These are phyloP conservation scores for Rotaria magnacalcarata DNA, from an alignment of 2,888 invertebrate genomes.

Conservation along the genomic window DNA sequence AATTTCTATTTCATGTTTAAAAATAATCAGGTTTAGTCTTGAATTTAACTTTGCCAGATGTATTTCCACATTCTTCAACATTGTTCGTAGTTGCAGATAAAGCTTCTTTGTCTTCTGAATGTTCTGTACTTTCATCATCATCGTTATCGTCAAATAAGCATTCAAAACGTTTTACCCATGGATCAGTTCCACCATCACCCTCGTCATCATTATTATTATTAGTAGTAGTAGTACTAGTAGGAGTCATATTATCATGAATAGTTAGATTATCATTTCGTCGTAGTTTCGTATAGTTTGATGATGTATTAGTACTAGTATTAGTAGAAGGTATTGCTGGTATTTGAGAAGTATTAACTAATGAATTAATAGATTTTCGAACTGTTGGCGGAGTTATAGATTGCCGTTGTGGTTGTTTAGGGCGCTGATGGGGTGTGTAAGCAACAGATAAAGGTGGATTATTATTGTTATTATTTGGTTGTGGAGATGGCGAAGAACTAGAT, in stretches of 20 bases:
- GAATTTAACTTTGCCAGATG: constrained; percentile 29
- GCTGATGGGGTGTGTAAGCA: neutral
- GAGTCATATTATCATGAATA: no score
- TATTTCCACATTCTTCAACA: neutral
- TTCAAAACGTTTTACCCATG: constrained; percentile 42
- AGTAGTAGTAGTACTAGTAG: no score
- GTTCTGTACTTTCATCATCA: constrained; percentile 9
- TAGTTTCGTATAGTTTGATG: neutral
- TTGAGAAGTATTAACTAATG: neutral
- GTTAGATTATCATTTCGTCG: neutral
- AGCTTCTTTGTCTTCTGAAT: neutral
- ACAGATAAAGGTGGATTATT: neutral
- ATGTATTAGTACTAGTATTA: neutral
- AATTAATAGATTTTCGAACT: neutral
- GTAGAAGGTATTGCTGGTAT: neutral
- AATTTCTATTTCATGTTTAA: neutral
- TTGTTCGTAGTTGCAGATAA: neutral
- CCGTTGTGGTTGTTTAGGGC: neutral
- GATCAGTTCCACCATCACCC: neutral
- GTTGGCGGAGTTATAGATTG: neutral
- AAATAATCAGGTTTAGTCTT: constrained; percentile 25
- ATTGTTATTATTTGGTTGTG: neutral
- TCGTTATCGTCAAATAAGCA: constrained; percentile 20
- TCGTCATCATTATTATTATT: neutral
- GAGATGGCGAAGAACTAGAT: neutral